phyloP scores from a whole-genome alignment of 2,113 vertebrate genomes.

The Indri indri region DNA sequence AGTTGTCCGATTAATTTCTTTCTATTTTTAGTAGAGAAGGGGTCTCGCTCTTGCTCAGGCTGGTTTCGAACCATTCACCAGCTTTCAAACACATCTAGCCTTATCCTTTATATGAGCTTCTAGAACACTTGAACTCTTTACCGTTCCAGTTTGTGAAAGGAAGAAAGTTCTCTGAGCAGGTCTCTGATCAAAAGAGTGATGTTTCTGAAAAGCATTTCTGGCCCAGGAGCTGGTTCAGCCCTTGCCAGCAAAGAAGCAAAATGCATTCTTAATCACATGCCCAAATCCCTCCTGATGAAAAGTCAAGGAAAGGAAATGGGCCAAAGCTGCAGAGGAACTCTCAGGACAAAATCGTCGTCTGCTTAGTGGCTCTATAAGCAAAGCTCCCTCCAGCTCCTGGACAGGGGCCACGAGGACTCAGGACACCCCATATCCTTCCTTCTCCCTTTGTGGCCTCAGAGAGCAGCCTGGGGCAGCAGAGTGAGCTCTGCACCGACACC shows the following conservation, averaged over 20 bases:
- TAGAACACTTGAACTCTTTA: slow-evolving; percentile 44
- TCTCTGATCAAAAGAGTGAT: slow-evolving; percentile 51
- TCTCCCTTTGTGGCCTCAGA: background rate
- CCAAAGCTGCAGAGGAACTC: background rate
- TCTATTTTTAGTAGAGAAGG: too few relatives aligned
- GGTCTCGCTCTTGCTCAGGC: too few relatives aligned
- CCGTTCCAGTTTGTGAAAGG: slow-evolving; percentile 45
- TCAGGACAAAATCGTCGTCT: background rate
- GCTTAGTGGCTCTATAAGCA: background rate
- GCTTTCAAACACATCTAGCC: slow-evolving; percentile 44
- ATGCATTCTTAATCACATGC: slow-evolving; percentile 27
- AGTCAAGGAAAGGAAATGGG: slow-evolving; percentile 13
- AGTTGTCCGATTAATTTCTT: too few relatives aligned
- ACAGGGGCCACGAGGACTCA: background rate
- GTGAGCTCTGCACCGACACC: background rate
- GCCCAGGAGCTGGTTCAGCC: slow-evolving; percentile 35
- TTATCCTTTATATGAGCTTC: slow-evolving; percentile 55
- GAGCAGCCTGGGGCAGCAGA: background rate
- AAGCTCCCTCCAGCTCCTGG: background rate
- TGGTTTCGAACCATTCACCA: slow-evolving; percentile 37
- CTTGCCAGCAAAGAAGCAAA: slow-evolving; percentile 64
- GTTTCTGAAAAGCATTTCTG: slow-evolving; percentile 73
- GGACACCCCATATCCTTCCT: background rate
- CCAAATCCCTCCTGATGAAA: slow-evolving; percentile 27
- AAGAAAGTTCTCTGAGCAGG: slow-evolving; percentile 51